These are phyloP conservation scores for Zosterops hypoxanthus DNA, from an alignment of 2,113 vertebrate genomes.

Conservation along the genomic window DNA sequence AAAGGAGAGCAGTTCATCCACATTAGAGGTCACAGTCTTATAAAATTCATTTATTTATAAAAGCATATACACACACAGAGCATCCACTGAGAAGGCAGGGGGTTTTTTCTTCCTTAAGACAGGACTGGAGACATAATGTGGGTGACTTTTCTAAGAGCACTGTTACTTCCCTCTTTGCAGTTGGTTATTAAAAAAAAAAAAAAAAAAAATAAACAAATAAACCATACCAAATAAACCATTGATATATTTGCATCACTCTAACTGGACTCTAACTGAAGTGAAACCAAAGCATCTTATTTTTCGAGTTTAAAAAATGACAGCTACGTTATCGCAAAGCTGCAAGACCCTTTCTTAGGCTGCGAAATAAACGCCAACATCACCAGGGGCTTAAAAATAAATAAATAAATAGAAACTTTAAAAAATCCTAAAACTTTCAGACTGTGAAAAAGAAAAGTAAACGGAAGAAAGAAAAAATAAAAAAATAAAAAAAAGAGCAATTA, in stretches of 20 bases:
- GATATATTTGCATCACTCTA: background rate
- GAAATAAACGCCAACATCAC: background rate
- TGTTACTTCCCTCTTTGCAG: background rate
- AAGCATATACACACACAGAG: background rate
- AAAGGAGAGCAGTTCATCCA: background rate
- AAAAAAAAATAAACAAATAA: background rate
- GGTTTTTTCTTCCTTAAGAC: background rate
- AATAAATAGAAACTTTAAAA: background rate
- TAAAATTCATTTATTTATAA: background rate
- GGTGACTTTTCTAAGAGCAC: background rate
- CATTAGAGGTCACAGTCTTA: accelerated
- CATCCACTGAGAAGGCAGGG: accelerated
- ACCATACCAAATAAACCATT: accelerated
- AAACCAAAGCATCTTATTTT: background rate
- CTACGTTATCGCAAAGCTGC: background rate
- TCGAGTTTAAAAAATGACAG: background rate
- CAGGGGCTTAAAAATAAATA: background rate
- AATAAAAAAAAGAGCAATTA: too few species aligned
- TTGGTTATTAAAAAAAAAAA: accelerated
- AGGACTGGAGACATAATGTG: background rate
- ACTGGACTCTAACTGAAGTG: background rate
- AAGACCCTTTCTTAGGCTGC: background rate
- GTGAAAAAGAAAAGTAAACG: background rate
- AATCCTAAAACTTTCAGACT: background rate
- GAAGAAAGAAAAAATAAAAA: too few species aligned